Evolutionary conservation across 1,140 invertebrate genomes (phyloP), one percentile per base, ranked within the genome.

Genomic region (Micrasema longulum): DNA sequence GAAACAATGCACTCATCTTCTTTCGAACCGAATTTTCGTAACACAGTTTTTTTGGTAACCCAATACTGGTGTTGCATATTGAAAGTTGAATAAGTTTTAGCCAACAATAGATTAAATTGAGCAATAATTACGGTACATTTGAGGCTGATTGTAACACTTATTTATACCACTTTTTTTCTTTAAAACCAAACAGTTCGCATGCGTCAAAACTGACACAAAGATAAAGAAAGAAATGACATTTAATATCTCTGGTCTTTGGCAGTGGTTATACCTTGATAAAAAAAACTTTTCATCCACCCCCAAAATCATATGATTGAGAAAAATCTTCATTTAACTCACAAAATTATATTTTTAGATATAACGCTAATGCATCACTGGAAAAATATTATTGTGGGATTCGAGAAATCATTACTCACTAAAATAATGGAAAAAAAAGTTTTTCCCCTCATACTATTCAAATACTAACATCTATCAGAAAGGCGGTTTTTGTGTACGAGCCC

Each of bases 61-160:
- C 97, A 99, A 84, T 96, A 99, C 73, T 98, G 95, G 81, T 97
- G 95, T 81, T 98, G 95, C 90, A 98, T 93, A 81, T 94, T 93
- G n/a, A 52, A 60, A 22, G 83, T 81, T 82, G 80, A 80, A 80
- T 71, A 70, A 72, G 41, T 71, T 43, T 23, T 9, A 38, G 50
- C 47, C 16, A 22, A 55, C 43, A 70, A 47, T 43, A 1, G 9
- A 43, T 22, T 23, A 38, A 60, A 60, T 20, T 10, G 16, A 41
- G 10, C 9, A 60, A 60, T 47, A 35, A 47, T 65, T 48, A 65
- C n/a, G 16, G 2, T 12, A 38, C 55, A 60, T 60, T 60, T 60
- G 55, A 14, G 16, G n/a, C 31, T 10, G 26, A 31, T 31, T 31
- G 2, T 31, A 31, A 31, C n/a, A 31, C 7, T 31, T 31, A 31